A percentile compares a stretch with the other conserved stretches of the same genome.
Conservation (phyloP, 2,797 vertebrate genomes). For the Neosilurus hyrtlii region DNA sequence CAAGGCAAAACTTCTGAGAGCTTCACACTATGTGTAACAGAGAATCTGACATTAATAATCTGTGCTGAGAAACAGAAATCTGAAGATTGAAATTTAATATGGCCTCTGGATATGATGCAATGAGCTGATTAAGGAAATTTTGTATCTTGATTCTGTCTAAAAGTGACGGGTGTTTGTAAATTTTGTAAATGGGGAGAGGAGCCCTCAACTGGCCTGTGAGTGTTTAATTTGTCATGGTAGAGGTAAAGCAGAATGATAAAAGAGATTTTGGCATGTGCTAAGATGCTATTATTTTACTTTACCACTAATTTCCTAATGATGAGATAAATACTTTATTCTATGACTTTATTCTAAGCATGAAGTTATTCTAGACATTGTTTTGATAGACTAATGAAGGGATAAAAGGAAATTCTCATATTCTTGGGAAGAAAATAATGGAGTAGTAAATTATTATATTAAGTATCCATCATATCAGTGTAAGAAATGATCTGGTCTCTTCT, state of each 20-base stretch:
- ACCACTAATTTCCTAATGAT: slow-evolving; percentile 56
- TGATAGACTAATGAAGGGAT: neutral
- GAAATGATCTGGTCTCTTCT: neutral
- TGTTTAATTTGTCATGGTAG: slow-evolving; percentile 18
- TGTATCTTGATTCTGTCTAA: slow-evolving; percentile 50
- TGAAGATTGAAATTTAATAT: slow-evolving; percentile 44
- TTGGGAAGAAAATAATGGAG: neutral
- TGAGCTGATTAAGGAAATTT: slow-evolving; percentile 53
- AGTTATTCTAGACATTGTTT: neutral
- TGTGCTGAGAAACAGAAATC: slow-evolving; percentile 31
- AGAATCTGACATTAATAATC: slow-evolving; percentile 21
- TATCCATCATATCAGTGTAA: neutral
- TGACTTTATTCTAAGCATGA: too few relatives aligned
- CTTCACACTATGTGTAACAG: slow-evolving; percentile 28
- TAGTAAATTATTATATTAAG: neutral
- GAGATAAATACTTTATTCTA: slow-evolving; percentile 1
- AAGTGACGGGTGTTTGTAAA: slow-evolving; percentile 58
- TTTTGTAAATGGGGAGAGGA: slow-evolving; percentile 45
- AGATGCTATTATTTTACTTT: slow-evolving; percentile 2
- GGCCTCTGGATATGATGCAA: slow-evolving; percentile 30
- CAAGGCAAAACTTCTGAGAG: slow-evolving; percentile 36
- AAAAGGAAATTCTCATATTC: neutral
- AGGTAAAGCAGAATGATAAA: slow-evolving; percentile 19
- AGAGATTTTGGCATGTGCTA: neutral
- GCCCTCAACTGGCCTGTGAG: neutral